These are phyloP conservation scores for Pomatorhinus ruficollis DNA, from an alignment of 2,113 vertebrate species.

Conservation along the genomic window DNA sequence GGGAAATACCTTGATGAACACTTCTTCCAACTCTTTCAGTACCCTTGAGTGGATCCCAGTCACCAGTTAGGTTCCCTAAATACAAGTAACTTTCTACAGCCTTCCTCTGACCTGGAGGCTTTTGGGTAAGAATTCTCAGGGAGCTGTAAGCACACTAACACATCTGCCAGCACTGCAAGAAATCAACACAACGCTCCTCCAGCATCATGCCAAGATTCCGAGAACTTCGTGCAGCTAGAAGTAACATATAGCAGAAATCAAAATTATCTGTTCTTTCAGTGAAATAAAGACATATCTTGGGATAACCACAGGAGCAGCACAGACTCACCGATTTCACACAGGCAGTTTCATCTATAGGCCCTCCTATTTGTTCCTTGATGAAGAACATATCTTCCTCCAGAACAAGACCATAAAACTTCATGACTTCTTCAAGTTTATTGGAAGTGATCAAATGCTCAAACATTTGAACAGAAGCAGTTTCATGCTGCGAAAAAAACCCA, in stretches of 20 bases:
- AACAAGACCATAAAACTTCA: slow-evolving; percentile 80
- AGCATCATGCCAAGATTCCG: background rate
- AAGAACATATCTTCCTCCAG: slow-evolving; percentile 86
- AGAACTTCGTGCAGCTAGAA: background rate
- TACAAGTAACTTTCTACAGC: background rate
- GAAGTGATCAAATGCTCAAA: slow-evolving; percentile 87
- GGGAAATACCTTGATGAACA: background rate
- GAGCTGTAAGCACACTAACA: background rate
- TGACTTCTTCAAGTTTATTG: slow-evolving; percentile 77
- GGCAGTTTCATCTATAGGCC: slow-evolving; percentile 64
- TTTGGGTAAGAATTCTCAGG: background rate
- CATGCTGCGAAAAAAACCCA: slow-evolving; percentile 77
- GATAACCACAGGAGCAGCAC: background rate
- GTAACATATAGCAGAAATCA: background rate
- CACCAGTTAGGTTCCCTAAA: background rate
- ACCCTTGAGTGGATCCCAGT: background rate
- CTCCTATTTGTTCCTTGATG: slow-evolving; percentile 91
- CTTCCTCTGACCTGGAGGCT: background rate
- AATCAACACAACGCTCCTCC: background rate
- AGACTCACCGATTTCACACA: slow-evolving; percentile 44
- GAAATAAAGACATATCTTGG: background rate
- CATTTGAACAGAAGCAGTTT: slow-evolving; percentile 87
- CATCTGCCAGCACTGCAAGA: background rate
- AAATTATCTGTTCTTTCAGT: background rate
- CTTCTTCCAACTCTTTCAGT: background rate